Evolutionary conservation across 2,888 invertebrate species (phyloP), one percentile per base, ranked within the genome.

Genomic region (Limulus polyphemus): DNA sequence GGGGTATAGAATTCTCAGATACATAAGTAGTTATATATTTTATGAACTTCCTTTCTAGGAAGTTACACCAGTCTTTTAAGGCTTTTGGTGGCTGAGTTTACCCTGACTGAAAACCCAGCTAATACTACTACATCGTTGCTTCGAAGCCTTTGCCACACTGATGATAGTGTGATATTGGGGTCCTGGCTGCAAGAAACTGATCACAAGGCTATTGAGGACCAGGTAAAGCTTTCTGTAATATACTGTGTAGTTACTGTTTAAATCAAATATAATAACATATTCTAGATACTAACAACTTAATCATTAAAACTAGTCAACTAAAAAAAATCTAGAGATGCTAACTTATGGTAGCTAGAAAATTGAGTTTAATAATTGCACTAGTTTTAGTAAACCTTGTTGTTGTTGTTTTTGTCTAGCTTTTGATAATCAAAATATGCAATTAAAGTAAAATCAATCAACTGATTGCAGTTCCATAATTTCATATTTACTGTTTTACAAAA

Each of bases 151-250:
- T 92, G 92, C 72, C 89, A 90, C 74, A 85, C 86, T 10, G 89
- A 90, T 73, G 90, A 91, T 76, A 90, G 92, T 0, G 89, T 94
- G 54, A 86, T 98, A 61, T 79, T 97, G 49, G 94, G 94, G 12
- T 91, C 92, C 58, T 94, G 94, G 90, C 82, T 95, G 52, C 91
- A 93, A 75, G 94, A 97, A 75, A 94, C 93, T 0, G 95, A 97
- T 76, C 95, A 98, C 76, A 86, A 91, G 65, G 88, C 88, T 56
- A 92, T 98, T 69, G 98, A 98, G 78, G 95, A 97, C 79, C 97
- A 97, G 85, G 95, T 95, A 78, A 49, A 56, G 46, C 49, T 47
- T 32, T 13, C 55, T 46, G 49, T 55, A 32, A 32, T 32, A 32
- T 5, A 32, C 32, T 7, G 7, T 32, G 32, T 32, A 32, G 32